Base-by-base conservation (phyloP, 1,140 invertebrate genomes). In the Pseudomyrmex dendroicus region DNA sequence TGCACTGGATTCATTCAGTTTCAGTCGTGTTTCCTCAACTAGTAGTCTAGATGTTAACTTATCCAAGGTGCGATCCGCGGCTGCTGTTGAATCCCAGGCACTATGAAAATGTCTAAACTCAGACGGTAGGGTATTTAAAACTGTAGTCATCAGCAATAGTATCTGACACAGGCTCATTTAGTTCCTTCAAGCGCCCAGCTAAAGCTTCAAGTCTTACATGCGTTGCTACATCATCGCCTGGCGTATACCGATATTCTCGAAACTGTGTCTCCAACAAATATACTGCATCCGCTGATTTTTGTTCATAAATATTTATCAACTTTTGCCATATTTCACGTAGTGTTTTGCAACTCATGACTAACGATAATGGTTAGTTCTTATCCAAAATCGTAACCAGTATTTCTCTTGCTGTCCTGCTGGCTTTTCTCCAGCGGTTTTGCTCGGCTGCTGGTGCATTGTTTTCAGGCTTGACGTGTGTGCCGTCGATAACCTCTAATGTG, bases 301-400 rank as follows among this genome's bases (percentile, higher is more conserved):
- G 88, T 72, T 90, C 85, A 74, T 87, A 86, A 57, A 91, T 84
- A 22, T 86, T 70, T 57, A 86, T 84, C 25, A 92, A 82, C 68
- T 89, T 90, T 25, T 59, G 52, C 62, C 82, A 91, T 83, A 91
- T 89, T 12, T 89, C 88, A 22, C 84, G 57, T 61, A 80, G 57
- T 61, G 83, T 84, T 25, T 83, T 73, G 82, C 90, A 90, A 25
- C 76, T 88, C 70, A 88, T 83, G 57, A 92, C 83, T 50, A 91
- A 84, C 2, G 83, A 86, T 44, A 89, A 68, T 8, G 84, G 82
- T 10, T 20, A 20, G 20, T 20, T 20, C 20, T 20, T 80, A 35
- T 90, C 87, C 20, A 91, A 67, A 2, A 83, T 87, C 5, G 88
- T 86, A 0, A 90, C 82, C 52, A 90, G 68, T 12, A 90, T 67